A percentile compares a stretch with the other conserved stretches of the same genome.
Evolutionary conservation across 2,113 vertebrate genomes (phyloP).

Genomic region (Empidonax traillii): DNA sequence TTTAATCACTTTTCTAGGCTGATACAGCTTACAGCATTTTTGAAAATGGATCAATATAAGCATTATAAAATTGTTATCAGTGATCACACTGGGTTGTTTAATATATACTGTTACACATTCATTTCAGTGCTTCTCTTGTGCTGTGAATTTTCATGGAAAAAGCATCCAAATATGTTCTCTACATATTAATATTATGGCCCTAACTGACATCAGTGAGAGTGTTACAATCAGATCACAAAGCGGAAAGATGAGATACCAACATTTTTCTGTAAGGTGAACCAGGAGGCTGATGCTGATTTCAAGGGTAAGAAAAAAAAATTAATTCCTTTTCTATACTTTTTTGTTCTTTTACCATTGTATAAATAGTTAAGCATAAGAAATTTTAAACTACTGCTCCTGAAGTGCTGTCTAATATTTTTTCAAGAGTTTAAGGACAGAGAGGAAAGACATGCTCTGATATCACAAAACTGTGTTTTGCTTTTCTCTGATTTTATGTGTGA

Average conservation of each 20-base stretch:
- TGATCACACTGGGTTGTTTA: not conserved
- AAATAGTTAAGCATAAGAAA: not conserved
- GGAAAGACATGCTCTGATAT: not conserved
- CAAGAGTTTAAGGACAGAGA: not conserved
- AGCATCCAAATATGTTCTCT: not conserved
- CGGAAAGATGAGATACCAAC: not conserved
- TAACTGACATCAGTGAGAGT: not conserved
- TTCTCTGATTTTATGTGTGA: not conserved
- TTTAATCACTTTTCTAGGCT: slow-evolving; percentile 18
- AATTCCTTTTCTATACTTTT: not conserved
- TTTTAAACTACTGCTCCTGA: not conserved
- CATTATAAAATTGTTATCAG: slow-evolving; percentile 26
- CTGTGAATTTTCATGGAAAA: not conserved
- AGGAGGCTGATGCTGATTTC: not conserved
- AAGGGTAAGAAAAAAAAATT: not conserved
- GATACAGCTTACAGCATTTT: slow-evolving; percentile 4
- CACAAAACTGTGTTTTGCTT: not conserved
- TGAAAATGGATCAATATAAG: slow-evolving; percentile 12
- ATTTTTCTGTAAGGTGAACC: not conserved
- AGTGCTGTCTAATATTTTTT: not conserved
- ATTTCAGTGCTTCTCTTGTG: not conserved
- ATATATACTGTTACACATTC: not conserved
- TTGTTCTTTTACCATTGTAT: not conserved
- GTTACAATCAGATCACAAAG: not conserved
- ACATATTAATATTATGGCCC: not conserved